These are phyloP conservation scores for Bubalus kerabau DNA, from an alignment of 2,113 vertebrate species.

Conservation along the genomic window DNA sequence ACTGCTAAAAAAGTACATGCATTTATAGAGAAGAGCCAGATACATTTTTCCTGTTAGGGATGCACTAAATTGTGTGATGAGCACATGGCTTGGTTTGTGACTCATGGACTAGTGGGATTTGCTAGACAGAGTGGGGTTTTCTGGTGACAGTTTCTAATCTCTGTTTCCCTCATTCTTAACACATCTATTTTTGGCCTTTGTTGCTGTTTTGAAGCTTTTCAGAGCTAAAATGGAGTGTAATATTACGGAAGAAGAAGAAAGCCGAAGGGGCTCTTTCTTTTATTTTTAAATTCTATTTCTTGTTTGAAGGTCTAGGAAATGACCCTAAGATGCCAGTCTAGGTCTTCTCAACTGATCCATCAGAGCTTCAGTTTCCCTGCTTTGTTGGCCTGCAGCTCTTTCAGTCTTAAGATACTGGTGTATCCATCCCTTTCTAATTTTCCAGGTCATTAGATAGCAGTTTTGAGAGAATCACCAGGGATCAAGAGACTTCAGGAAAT, in stretches of 20 bases:
- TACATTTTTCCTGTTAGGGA: neutral
- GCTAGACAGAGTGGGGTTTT: slow-evolving; percentile 48
- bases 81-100: neutral
- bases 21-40: neutral
- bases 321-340: neutral
- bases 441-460: slow-evolving; percentile 50
- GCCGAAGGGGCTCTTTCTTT: neutral
- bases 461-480: slow-evolving; percentile 10
- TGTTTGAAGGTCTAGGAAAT: neutral
- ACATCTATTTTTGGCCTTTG: slow-evolving; percentile 51
- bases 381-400: neutral
- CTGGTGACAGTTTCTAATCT: slow-evolving; percentile 37
- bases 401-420: neutral
- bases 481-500: neutral
- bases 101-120: slow-evolving; percentile 24
- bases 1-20: neutral
- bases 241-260: slow-evolving; percentile 6
- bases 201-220: slow-evolving; percentile 40
- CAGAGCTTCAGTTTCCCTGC: neutral
- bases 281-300: neutral
- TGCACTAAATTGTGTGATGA: neutral
- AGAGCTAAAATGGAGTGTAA: neutral
- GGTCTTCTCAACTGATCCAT: neutral
- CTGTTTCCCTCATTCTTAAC: neutral
- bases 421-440: slow-evolving; percentile 49